These are phyloP conservation scores for Synergus gifuensis DNA, from an alignment of 2,888 invertebrate genomes.

Conservation along the genomic window DNA sequence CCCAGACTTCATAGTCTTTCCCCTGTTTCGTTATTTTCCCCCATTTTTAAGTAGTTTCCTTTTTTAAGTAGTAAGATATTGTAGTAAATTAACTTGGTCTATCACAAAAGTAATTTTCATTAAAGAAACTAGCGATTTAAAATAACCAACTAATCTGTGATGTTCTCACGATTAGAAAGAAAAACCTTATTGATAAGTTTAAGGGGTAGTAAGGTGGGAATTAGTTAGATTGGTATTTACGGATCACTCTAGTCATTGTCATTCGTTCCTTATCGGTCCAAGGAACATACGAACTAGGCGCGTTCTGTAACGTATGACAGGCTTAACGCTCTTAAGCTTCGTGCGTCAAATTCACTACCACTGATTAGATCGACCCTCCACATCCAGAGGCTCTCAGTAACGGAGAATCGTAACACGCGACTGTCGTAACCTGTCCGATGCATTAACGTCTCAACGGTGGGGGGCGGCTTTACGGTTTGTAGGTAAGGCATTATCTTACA, in stretches of 20 bases:
- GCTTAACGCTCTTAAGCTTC: constrained; percentile 48
- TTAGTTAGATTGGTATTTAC: neutral
- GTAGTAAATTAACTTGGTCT: no score
- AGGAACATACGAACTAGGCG: neutral
- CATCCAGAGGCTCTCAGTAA: constrained; percentile 14
- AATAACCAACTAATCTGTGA: neutral
- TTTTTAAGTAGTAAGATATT: no score
- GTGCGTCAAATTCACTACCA: constrained; percentile 54
- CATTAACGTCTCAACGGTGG: constrained; percentile 52
- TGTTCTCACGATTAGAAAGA: neutral
- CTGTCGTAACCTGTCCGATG: constrained; percentile 56
- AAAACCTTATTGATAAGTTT: neutral
- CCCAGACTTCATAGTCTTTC: no score
- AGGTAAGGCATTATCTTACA: constrained; percentile 45
- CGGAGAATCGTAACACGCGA: constrained; percentile 49
- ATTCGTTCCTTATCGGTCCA: constrained; percentile 17
- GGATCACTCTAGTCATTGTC: neutral
- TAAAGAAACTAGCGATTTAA: no score
- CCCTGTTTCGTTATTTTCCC: no score
- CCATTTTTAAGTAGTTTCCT: no score
- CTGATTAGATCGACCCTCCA: constrained; percentile 50
- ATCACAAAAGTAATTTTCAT: no score
- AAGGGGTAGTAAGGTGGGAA: neutral
- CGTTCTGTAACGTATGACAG: constrained; percentile 8
- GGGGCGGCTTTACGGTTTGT: constrained; percentile 51